Conservation (phyloP, 1,140 invertebrate genomes). For the Epicauta chinensis region DNA sequence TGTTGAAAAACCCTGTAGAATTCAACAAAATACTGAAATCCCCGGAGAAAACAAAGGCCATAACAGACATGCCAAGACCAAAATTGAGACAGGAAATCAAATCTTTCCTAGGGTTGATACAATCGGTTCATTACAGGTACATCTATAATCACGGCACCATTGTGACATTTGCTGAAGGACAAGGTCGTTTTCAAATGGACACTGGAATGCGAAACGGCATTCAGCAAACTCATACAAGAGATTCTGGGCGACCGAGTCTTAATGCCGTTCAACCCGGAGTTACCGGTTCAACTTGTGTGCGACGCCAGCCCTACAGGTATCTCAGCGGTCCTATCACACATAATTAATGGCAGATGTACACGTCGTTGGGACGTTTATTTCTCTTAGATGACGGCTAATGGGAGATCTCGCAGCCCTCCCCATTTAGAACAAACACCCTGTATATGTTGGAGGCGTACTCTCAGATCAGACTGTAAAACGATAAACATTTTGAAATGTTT, state of each 20-base stretch:
- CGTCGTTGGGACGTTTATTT: too few relatives aligned
- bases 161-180: constrained; percentile 24
- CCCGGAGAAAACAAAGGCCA: constrained; percentile 29
- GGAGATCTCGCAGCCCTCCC: too few relatives aligned
- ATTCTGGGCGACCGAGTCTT: constrained; percentile 23
- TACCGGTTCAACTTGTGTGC: background rate
- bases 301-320: constrained; percentile 1
- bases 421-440: too few relatives aligned
- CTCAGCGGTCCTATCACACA: background rate
- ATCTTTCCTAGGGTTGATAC: constrained; percentile 34
- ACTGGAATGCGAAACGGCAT: constrained; percentile 19
- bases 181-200: constrained; percentile 19
- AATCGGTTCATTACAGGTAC: constrained; percentile 33
- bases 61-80: constrained; percentile 26
- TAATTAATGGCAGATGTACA: too few relatives aligned
- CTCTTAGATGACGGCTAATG: too few relatives aligned
- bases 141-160: constrained; percentile 19
- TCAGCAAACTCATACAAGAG: constrained; percentile 26
- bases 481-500: too few relatives aligned
- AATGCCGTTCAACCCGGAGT: constrained; percentile 18
- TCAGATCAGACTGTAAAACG: too few relatives aligned
- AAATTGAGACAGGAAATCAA: constrained; percentile 24
- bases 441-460: too few relatives aligned
- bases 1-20: too few relatives aligned
- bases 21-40: constrained; percentile 1